Evolutionary conservation across 2,888 invertebrate species (phyloP).

Genomic region (Erebia palarica): DNA sequence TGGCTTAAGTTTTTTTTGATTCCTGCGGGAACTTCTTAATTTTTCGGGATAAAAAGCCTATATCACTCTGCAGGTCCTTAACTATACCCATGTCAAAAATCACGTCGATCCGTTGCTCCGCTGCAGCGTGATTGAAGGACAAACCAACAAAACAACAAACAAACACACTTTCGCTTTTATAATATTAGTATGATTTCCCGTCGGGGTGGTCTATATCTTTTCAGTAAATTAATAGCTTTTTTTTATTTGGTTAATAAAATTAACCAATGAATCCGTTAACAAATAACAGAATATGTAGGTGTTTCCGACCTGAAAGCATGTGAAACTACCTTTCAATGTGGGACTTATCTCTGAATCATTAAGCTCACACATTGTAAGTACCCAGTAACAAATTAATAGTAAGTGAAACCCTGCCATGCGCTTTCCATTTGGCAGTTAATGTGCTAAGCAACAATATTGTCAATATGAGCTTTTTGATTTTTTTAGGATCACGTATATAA

Average conservation of each 20-base stretch:
- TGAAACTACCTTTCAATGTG: conserved; percentile 9
- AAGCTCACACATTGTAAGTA: conserved; percentile 16
- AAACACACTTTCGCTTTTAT: too few relatives aligned
- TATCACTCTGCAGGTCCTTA: too few relatives aligned
- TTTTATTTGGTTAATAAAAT: neutral
- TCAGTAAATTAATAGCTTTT: too few relatives aligned
- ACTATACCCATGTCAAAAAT: too few relatives aligned
- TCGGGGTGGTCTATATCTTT: too few relatives aligned
- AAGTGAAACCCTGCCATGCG: neutral
- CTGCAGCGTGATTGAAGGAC: too few relatives aligned
- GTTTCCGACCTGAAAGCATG: neutral
- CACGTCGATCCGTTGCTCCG: too few relatives aligned
- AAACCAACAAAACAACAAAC: too few relatives aligned
- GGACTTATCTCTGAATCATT: conserved; percentile 28
- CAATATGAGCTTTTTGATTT: neutral
- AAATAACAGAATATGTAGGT: neutral
- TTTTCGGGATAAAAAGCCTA: too few relatives aligned
- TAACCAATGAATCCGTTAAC: neutral
- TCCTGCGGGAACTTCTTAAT: too few relatives aligned
- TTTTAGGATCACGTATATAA: neutral
- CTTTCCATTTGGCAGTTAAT: conserved; percentile 12
- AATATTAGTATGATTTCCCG: too few relatives aligned
- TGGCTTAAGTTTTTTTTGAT: too few relatives aligned
- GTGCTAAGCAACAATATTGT: neutral
- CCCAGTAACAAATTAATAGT: neutral